phyloP scores from a whole-genome alignment of 2,113 vertebrate genomes.

The Phalacrocorax brasilianus region DNA sequence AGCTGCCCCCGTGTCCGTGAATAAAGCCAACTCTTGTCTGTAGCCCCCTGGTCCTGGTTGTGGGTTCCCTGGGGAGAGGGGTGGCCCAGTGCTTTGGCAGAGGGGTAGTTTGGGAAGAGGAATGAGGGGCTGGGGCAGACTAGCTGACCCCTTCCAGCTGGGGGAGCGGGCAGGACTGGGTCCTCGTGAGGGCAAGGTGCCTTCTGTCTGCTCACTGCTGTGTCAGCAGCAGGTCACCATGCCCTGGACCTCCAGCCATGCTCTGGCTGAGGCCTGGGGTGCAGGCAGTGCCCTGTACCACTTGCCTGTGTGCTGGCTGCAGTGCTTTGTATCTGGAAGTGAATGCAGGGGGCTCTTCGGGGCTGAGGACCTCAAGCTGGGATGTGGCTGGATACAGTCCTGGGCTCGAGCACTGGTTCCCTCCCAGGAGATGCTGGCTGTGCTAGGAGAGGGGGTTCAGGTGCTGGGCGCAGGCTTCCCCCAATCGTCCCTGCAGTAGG shows the following conservation, averaged over 20 bases:
- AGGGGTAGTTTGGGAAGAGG: background rate
- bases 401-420: background rate
- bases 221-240: background rate
- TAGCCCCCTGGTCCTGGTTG: slow-evolving; percentile 63
- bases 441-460: background rate
- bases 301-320: background rate
- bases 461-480: background rate
- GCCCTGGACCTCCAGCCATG: background rate
- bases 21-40: slow-evolving; percentile 81
- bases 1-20: slow-evolving; percentile 69
- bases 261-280: background rate
- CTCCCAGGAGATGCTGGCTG: background rate
- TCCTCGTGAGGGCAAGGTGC: background rate
- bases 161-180: background rate
- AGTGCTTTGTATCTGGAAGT: background rate
- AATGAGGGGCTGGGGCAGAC: background rate
- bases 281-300: background rate
- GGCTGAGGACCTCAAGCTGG: background rate
- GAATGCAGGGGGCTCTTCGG: background rate
- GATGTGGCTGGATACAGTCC: background rate
- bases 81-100: background rate
- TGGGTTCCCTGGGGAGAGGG: background rate
- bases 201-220: background rate
- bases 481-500: background rate
- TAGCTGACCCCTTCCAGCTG: background rate